Evolutionary conservation across 1,140 invertebrate genomes (phyloP).

Genomic region (Cylas formicarius): DNA sequence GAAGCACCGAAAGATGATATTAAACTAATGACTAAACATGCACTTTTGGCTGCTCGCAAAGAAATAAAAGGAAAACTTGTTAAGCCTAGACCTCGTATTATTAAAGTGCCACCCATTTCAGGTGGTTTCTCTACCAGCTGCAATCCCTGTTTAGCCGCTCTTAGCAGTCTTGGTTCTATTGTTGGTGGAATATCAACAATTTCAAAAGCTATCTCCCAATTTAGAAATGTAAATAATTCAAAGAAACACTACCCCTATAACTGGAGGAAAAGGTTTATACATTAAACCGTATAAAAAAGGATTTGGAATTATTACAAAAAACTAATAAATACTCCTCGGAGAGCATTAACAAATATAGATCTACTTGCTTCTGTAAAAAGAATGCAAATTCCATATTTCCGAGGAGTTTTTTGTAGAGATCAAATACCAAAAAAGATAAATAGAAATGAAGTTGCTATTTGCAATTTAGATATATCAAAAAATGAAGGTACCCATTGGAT

Average conservation of each 20-base stretch:
- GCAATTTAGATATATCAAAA: slow-evolving; percentile 1
- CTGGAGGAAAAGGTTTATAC: slow-evolving; percentile 2
- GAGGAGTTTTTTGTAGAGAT: slow-evolving; percentile 8
- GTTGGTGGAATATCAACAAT: neutral
- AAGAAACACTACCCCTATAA: neutral
- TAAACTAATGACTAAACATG: neutral
- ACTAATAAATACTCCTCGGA: slow-evolving; percentile 2
- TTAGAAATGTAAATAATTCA: slow-evolving; percentile 3
- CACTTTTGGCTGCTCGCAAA: neutral
- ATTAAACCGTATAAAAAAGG: slow-evolving; percentile 8
- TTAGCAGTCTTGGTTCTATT: neutral
- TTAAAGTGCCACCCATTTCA: neutral
- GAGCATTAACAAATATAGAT: neutral
- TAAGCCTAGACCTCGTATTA: neutral
- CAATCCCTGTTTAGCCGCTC: neutral
- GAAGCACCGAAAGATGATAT: neutral
- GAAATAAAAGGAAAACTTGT: slow-evolving; percentile 1
- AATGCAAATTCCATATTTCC: slow-evolving; percentile 6
- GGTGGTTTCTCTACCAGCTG: neutral
- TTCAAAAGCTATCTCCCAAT: neutral
- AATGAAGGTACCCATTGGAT: slow-evolving; percentile 3
- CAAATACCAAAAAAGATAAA: neutral
- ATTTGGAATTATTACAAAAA: slow-evolving; percentile 5
- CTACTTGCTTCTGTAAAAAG: neutral
- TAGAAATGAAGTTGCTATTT: slow-evolving; percentile 13